Percentiles rank a stretch among this genome's conserved stretches.
Evolutionary conservation across 2,888 invertebrate genomes (phyloP).

Genomic region (Imbricaverruca yamaguchii): DNA sequence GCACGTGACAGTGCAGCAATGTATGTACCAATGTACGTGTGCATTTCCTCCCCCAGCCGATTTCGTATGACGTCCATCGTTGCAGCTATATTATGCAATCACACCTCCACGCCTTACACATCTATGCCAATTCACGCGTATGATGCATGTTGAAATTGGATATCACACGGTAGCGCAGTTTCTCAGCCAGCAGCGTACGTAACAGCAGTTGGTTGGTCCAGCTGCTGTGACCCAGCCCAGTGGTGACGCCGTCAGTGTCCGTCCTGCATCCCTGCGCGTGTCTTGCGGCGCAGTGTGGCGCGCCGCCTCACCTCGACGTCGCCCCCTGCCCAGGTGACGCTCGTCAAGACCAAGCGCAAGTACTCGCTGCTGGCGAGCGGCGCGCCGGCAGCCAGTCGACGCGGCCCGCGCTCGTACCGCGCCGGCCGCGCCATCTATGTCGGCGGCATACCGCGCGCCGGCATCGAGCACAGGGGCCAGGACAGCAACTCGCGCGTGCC

Average conservation of each 20-base stretch:
- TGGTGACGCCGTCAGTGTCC: neutral
- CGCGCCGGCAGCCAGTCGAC: neutral
- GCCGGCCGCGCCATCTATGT: constrained; percentile 15
- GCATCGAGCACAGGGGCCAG: no score
- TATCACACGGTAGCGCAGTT: neutral
- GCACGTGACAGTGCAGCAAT: no score
- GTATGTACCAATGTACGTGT: no score
- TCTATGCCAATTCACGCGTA: no score
- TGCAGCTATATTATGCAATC: no score
- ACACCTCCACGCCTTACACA: no score
- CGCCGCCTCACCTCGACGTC: neutral
- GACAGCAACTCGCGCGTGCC: neutral
- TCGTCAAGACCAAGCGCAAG: neutral
- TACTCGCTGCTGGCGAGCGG: constrained; percentile 7
- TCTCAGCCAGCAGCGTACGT: neutral
- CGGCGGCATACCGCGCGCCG: neutral
- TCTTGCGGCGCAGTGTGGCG: neutral
- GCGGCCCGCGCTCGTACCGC: neutral
- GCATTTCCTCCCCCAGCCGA: no score
- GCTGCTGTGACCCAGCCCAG: neutral
- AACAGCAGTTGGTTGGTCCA: no score
- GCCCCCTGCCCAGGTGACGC: neutral
- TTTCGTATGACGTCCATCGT: no score
- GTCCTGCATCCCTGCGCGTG: neutral
- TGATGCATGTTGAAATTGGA: no score